Evolutionary conservation across 2,797 vertebrate genomes (phyloP).

Genomic region (Harpagifer antarcticus): DNA sequence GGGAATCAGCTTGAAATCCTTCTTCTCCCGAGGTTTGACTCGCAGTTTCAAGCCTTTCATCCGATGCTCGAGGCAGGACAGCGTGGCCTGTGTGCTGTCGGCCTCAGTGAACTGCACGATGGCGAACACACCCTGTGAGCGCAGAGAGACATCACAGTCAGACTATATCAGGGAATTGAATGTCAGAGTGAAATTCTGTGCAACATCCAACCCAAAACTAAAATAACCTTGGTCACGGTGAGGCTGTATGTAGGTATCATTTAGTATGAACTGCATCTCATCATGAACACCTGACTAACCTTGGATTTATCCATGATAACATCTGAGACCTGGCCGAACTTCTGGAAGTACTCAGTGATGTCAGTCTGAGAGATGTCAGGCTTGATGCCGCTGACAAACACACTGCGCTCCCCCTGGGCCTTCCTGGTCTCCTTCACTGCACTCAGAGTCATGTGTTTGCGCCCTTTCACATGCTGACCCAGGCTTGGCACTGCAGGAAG

Average conservation of each 20-base stretch:
- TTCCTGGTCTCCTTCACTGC: constrained; percentile 84
- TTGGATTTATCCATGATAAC: constrained; percentile 95
- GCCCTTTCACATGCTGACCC: constrained; percentile 88
- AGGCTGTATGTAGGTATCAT: no score
- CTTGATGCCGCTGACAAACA: constrained; percentile 92
- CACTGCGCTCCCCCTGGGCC: constrained; percentile 88
- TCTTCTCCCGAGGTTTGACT: constrained; percentile 90
- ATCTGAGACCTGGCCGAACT: constrained; percentile 86
- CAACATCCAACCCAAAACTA: no score
- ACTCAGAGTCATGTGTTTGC: constrained; percentile 88
- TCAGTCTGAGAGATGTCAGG: constrained; percentile 82
- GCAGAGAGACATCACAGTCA: constrained; percentile 8
- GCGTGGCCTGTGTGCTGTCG: constrained; percentile 66
- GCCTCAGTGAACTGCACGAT: constrained; percentile 89
- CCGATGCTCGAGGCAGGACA: constrained; percentile 83
- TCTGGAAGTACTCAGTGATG: constrained; percentile 86
- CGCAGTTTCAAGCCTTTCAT: constrained; percentile 86
- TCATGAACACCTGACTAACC: constrained; percentile 73
- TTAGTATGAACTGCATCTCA: no score
- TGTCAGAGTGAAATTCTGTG: no score
- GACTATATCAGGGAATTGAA: background rate
- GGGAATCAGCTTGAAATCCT: constrained; percentile 86
- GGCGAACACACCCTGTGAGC: constrained; percentile 89
- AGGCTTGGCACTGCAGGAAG: constrained; percentile 84
- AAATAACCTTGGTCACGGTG: no score